Evolutionary conservation across 2,888 invertebrate species (phyloP), one percentile per base, ranked within the genome.

Genomic region (Oxyteleia sp.): DNA sequence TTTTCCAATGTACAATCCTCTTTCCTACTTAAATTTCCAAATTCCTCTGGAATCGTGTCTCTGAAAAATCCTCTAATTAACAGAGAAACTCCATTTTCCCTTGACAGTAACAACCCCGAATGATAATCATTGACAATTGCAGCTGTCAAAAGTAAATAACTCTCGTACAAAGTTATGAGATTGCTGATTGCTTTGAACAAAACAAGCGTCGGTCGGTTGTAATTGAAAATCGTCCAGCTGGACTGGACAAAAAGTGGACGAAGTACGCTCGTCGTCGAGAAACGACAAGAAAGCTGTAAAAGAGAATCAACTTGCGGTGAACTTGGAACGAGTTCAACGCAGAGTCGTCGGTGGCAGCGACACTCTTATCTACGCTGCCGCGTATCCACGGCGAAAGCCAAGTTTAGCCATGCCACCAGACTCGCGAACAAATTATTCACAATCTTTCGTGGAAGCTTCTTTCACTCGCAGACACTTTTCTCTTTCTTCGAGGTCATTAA

Each of bases 171-270:
- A 45, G 45, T 45, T 45, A 45, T 45, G 45, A 45, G 45, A 53
- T 41, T 53, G 64, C 38, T 64, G 41, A 68, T 68, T 68, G 29
- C 41, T 43, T n/a, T 15, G 4, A 26, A 43, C 53, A 29, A 43
- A 29, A 5, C 49, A 43, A 29, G 1, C 49, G 53, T 38, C 18
- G 16, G 38, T 41, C 15, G 43, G 20, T 57, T 61, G 83, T 85
- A 87, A 87, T 88, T 87, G 84, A 84, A 87, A 86, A 86, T 82
- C 84, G 80, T 29, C 51, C 35, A 41, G 18, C 16, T 15, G 47
- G 45, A 23, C 57, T 49, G 43, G 66, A 75, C 57, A 59, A 61
- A 66, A 79, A 76, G 66, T 35, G 55, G 51, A 59, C 29, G 63
- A 55, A 55, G 51, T 32, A 51, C 16, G 57, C 47, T n/a, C 41